Base-by-base conservation (phyloP, 2,113 vertebrate species). In the Eurystomus gularis region DNA sequence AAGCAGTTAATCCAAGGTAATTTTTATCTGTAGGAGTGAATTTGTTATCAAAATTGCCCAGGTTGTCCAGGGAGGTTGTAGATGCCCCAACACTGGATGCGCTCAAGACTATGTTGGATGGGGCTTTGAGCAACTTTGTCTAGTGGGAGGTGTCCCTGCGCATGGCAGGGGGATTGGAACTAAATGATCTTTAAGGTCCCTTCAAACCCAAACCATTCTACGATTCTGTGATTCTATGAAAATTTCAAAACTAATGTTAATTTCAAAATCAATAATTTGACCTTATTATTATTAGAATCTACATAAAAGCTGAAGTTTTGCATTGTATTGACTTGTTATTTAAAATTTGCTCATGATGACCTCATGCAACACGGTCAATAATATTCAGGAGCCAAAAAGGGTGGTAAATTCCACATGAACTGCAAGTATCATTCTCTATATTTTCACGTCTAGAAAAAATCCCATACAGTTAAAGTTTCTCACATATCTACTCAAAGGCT, bases 191-290 rank as follows among this genome's bases (percentile, higher is more conserved):
- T 42, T 42, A 15, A 42, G 42, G 42, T 42, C 15, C 42, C 42
- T 42, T 42, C 42, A 11, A 42, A 42, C 42, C 42, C 42, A 42
- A 42, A 42, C 42, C 42, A 42, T 42, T 42, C 42, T 42, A 42
- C 15, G 42, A 42, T 42, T 42, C 42, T 42, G 42, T 42, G 42
- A 42, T 42, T 42, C 42, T 42, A 42, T 42, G 42, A 42, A 42
- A 42, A 51, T 76, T 68, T 88, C 29, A 88, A 58, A 92, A 60
- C 16, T 35, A 70, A 64, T 51, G 48, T 18, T 37, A 37, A 68
- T 55, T 54, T 84, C 35, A 76, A 79, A 90, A 82, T 77, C 58
- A 72, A 26, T 82, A 72, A n/a, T n/a, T 76, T 93, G 80, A 82
- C 42, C 4, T 80, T 90, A 61, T 61, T 51, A 33, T 44, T 48